Evolutionary conservation across 2,888 invertebrate genomes (phyloP), one percentile per base, ranked within the genome.

Genomic region (Clostera curtula): DNA sequence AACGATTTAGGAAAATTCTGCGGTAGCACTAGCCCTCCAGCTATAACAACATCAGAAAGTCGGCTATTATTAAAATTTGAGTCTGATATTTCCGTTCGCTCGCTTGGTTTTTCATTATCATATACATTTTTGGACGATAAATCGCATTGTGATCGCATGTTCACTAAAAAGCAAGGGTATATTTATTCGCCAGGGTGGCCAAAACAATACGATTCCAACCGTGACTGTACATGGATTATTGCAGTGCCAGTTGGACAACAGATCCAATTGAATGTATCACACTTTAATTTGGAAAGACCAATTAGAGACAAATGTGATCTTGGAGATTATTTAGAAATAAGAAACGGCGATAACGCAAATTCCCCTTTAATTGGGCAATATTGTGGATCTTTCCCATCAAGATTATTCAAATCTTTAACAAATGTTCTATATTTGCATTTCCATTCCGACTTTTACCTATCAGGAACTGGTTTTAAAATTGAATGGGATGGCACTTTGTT

Each of bases 111-210:
- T 71, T 86, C 89, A 9, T 85, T 92, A 0, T 86, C 87, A 4
- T 97, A 93, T 59, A 71, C 85, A 9, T 76, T 77, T 53, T 55
- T 82, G 32, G 68, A 82, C 34, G 66, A 65, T 29, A 69, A 49
- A 39, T 36, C 48, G 5, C 66, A 74, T 20, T 97, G 97, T 64
- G 94, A 95, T 2, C 92, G 91, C 0, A 85, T 84, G 19, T 90
- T 88, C 43, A 85, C 86, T 17, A 87, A 89, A 16, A 56, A 85
- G 12, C 85, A 85, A 15, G 97, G 97, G 1, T 64, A 85, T 4
- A 84, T 97, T 6, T 86, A 79, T 44, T 91, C 93, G 3, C 97
- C 97, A 0, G 88, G 88, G 24, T 96, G 90, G 85, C 97, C 97
- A 0, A 49, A 79, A 0, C 54, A 66, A 7, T 97, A 97, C 62